These are phyloP conservation scores for Ptiloglossa arizonensis DNA, from an alignment of 1,140 invertebrate species.

Conservation along the genomic window DNA sequence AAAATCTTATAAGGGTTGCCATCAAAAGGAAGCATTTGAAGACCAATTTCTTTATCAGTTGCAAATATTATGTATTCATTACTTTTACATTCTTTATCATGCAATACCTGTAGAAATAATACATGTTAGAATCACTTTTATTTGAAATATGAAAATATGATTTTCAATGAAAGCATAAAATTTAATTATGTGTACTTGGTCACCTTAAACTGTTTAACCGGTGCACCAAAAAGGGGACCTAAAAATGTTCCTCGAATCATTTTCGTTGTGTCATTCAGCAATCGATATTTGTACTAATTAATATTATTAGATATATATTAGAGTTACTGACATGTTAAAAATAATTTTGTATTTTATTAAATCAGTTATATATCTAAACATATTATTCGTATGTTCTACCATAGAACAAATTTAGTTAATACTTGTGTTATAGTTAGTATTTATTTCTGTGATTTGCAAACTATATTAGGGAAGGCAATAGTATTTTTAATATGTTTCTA, in stretches of 20 bases:
- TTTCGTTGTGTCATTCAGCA: constrained; percentile 84
- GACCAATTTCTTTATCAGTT: constrained; percentile 85
- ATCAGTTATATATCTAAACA: neutral
- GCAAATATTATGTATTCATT: constrained; percentile 84
- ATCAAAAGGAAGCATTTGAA: constrained; percentile 86
- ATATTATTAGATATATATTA: neutral
- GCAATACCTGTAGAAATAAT: constrained; percentile 63
- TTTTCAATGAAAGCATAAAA: neutral
- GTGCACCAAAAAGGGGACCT: constrained; percentile 85
- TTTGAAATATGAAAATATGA: neutral
- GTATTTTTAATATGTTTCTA: too few relatives aligned
- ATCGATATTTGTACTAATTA: constrained; percentile 86
- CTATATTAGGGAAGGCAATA: too few relatives aligned
- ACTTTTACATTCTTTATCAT: constrained; percentile 63
- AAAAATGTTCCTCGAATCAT: constrained; percentile 85
- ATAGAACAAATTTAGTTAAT: too few relatives aligned
- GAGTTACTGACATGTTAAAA: neutral
- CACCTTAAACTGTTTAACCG: constrained; percentile 83
- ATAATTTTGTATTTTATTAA: neutral
- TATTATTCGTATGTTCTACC: neutral
- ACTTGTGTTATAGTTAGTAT: too few relatives aligned
- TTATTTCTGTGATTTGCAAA: too few relatives aligned
- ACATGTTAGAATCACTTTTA: neutral
- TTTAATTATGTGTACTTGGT: constrained; percentile 9
- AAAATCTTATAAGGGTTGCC: constrained; percentile 89